Conservation (phyloP, 2,113 vertebrate species). For the Pedetes capensis region DNA sequence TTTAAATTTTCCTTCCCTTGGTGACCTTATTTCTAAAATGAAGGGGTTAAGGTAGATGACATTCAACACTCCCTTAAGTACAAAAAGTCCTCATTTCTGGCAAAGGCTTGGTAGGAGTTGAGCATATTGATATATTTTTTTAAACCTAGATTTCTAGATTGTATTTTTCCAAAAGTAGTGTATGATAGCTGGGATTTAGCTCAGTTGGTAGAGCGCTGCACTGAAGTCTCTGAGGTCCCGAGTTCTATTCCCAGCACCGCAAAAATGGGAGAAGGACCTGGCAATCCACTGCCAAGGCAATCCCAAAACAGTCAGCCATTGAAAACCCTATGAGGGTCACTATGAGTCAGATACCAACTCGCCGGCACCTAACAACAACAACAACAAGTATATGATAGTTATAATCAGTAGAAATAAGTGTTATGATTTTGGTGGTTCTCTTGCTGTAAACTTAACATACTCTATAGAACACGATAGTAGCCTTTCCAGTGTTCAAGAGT, state of each 20-base stretch:
- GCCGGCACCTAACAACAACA: no score
- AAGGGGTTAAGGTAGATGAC: not conserved
- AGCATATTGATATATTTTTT: not conserved
- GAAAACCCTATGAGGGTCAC: no score
- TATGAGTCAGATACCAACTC: no score
- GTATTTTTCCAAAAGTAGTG: not conserved
- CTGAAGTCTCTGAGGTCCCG: no score
- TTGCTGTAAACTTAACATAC: not conserved
- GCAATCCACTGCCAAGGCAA: no score
- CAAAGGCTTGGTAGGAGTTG: not conserved
- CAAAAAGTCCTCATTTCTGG: not conserved
- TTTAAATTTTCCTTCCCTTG: not conserved
- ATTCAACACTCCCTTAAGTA: not conserved
- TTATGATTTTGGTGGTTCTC: not conserved
- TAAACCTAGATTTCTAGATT: not conserved
- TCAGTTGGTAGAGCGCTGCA: no score
- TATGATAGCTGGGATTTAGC: no score
- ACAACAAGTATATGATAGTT: not conserved
- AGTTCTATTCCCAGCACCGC: no score
- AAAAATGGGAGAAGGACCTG: no score
- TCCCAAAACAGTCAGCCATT: no score
- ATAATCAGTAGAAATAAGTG: not conserved
- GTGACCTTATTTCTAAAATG: slow-evolving; percentile 20
- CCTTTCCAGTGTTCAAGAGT: not conserved
- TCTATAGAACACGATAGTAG: not conserved